A percentile compares a stretch with the other conserved stretches of the same genome.
Conservation (phyloP, 2,797 vertebrate genomes). For the Sciurus vulgaris region DNA sequence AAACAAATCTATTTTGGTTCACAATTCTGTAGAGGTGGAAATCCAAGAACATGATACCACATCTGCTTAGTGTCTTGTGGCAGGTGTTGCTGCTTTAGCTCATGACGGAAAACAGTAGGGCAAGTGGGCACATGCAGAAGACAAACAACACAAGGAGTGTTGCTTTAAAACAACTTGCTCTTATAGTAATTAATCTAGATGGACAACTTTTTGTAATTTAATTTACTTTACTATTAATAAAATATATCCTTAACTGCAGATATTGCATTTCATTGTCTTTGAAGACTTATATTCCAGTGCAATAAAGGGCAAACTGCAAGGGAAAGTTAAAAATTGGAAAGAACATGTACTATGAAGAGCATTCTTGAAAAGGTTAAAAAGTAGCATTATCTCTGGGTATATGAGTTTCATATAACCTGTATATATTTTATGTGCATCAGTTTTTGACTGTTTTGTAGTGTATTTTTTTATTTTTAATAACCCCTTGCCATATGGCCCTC, state of each 20-base stretch:
- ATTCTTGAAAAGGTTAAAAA: constrained; percentile 36
- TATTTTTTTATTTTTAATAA: constrained; percentile 32
- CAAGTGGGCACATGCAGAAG: no score
- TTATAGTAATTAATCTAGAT: constrained; percentile 62
- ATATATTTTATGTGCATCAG: not conserved
- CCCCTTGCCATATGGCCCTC: not conserved
- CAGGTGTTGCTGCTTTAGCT: no score
- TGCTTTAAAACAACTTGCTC: no score
- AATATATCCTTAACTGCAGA: constrained; percentile 5
- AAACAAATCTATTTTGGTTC: no score
- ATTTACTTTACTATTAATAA: constrained; percentile 68
- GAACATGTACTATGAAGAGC: not conserved
- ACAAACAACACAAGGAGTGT: no score
- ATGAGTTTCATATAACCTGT: constrained; percentile 34
- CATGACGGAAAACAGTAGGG: no score
- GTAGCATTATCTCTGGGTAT: not conserved
- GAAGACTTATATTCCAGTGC: constrained; percentile 29
- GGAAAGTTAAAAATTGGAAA: constrained; percentile 48
- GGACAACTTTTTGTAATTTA: constrained; percentile 45
- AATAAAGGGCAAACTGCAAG: constrained; percentile 7
- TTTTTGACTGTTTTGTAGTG: not conserved
- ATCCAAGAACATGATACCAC: no score
- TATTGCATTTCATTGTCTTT: constrained; percentile 37
- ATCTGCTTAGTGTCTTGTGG: no score
- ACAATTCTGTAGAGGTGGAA: no score